Evolutionary conservation across 2,797 vertebrate species (phyloP), one percentile per base, ranked within the genome.

Genomic region (Sebastes cheni): DNA sequence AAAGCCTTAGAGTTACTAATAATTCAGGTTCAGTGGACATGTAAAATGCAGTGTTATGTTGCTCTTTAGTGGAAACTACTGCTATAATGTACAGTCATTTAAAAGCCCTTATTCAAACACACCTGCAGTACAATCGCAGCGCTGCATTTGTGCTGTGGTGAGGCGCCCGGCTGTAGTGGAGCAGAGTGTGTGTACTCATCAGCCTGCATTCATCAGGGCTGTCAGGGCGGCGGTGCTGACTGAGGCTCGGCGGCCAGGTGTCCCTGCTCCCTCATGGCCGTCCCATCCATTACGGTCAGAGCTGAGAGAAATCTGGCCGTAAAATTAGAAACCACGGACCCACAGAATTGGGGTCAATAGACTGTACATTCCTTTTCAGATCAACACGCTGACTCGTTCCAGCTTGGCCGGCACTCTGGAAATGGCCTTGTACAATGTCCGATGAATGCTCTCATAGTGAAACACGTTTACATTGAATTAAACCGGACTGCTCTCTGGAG

Each of bases 161-260:
- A 81, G 62, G 56, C 79, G 81, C 46, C 56, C 2, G 65, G 67
- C 42, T 73, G 54, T 61, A 25, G 76, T 36, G n/a, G 67, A 78
- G 61, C 55, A 8, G 18, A 23, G 79, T 54, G 79, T 76, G 81
- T 76, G 88, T 52, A 8, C 77, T 87, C 77, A 81, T 83, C 70
- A 56, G 80, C 71, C 70, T 25, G 75, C 90, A 92, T 91, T 88
- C 89, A 88, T 92, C 92, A 89, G 87, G 14, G 42, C 86, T 88
- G 88, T 89, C 87, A 79, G 80, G 81, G 14, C 71, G 1, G 32
- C 2, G 58, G 54, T 91, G 91, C 91, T 91, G 86, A 91, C 88
- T 13, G 80, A 83, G 90, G 79, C 89, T 80, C 77, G 0, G 80
- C 5, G 32, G 59, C 84, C 86, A 91, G 92, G 88, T 89, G 91